phyloP scores from a whole-genome alignment of 2,797 vertebrate species.

The Spheniscus humboldti region DNA sequence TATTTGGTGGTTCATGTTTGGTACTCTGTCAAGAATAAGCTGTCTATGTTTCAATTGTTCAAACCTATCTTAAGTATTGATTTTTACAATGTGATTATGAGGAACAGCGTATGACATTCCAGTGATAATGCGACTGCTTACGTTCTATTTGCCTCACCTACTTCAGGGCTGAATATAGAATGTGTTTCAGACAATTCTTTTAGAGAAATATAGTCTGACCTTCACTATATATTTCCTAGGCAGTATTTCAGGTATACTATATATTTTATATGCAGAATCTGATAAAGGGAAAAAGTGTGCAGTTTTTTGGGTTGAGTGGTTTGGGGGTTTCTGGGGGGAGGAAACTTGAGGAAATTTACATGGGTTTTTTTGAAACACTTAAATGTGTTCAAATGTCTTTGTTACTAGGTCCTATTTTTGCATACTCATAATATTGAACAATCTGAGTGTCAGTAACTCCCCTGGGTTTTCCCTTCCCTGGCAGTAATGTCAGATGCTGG shows the following conservation, averaged over 20 bases:
- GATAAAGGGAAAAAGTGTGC: no score
- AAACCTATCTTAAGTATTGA: not conserved
- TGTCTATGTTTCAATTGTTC: accelerated
- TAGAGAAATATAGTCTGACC: not conserved
- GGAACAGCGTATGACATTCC: no score
- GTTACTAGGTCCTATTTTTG: not conserved
- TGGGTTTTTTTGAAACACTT: not conserved
- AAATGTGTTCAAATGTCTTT: accelerated
- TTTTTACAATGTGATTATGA: not conserved
- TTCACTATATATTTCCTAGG: not conserved
- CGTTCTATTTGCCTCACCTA: accelerated
- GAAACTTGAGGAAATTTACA: not conserved
- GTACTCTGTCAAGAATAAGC: not conserved
- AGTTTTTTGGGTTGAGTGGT: not conserved
- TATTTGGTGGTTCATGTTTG: not conserved
- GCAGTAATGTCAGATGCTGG: not conserved
- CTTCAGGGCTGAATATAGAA: not conserved
- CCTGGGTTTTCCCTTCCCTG: not conserved
- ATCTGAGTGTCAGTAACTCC: not conserved
- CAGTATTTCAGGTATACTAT: not conserved
- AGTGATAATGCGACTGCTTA: not conserved
- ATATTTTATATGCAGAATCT: not conserved
- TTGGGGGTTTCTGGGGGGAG: not conserved
- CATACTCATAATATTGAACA: not conserved
- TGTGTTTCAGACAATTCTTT: not conserved